A percentile compares a stretch with the other conserved stretches of the same genome.
Evolutionary conservation across 2,888 invertebrate genomes (phyloP).

Genomic region (Lepetodrilus schrolli): DNA sequence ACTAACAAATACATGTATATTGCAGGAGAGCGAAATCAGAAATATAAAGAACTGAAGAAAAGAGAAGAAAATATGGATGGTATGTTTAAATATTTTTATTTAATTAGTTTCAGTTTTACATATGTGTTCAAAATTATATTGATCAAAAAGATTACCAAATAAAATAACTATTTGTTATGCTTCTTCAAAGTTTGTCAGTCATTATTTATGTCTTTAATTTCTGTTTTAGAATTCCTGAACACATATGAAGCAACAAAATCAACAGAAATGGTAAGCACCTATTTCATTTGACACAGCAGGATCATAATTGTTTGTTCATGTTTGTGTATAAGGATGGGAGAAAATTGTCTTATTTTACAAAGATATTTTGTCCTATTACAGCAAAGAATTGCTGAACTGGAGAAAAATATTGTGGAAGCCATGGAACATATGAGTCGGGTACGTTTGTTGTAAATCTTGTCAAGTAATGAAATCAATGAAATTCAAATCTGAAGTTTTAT

Average conservation of each 20-base stretch:
- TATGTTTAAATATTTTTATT: constrained; percentile 42
- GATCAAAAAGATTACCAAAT: too few relatives aligned
- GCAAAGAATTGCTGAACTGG: constrained; percentile 80
- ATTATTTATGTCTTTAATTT: too few relatives aligned
- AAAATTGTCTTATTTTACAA: too few relatives aligned
- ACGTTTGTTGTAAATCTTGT: constrained; percentile 37
- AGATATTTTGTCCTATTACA: constrained; percentile 48
- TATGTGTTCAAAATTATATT: neutral
- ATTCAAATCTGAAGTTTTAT: constrained; percentile 8
- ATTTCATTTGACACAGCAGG: too few relatives aligned
- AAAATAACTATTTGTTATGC: too few relatives aligned
- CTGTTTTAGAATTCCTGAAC: constrained; percentile 79
- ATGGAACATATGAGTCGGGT: constrained; percentile 82
- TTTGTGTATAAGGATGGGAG: too few relatives aligned
- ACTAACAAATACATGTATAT: neutral
- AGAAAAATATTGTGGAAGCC: constrained; percentile 81
- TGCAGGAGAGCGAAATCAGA: constrained; percentile 83
- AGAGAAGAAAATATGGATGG: constrained; percentile 87
- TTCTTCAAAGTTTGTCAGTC: too few relatives aligned
- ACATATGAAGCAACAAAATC: constrained; percentile 76
- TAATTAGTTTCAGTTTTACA: neutral
- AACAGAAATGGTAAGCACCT: constrained; percentile 78
- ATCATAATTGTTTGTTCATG: too few relatives aligned
- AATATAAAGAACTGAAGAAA: constrained; percentile 86
- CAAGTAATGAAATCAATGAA: neutral